Evolutionary conservation across 2,888 invertebrate species (phyloP).

Genomic region (Tipula vernalis): DNA sequence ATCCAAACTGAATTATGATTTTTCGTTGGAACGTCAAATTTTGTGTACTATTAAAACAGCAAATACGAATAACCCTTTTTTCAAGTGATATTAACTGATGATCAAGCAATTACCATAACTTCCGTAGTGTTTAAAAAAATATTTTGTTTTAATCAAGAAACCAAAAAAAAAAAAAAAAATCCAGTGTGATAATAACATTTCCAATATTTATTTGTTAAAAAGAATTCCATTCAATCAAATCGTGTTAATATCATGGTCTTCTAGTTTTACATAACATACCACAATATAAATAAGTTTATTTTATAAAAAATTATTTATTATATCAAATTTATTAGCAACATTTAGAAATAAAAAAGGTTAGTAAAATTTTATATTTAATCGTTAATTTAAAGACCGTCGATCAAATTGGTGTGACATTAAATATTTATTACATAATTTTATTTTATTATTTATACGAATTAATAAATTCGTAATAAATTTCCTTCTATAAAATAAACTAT

Average conservation of each 20-base stretch:
- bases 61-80: slow-evolving; percentile 34
- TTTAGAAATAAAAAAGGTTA: background rate
- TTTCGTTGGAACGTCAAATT: slow-evolving; percentile 34
- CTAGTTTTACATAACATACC: background rate
- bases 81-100: slow-evolving; percentile 17
- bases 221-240: background rate
- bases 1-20: slow-evolving; percentile 32
- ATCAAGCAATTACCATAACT: background rate
- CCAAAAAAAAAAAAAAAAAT: background rate
- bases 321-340: background rate
- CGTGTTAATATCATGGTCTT: background rate
- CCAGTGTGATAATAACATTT: background rate
- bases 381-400: background rate
- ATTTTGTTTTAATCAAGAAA: background rate
- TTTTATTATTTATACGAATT: background rate
- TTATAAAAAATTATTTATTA: background rate
- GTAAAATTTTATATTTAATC: background rate
- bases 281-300: background rate
- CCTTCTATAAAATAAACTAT: too few relatives aligned
- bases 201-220: background rate
- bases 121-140: background rate
- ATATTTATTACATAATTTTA: background rate
- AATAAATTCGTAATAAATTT: too few relatives aligned
- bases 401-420: background rate
- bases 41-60: slow-evolving; percentile 35